phyloP scores from a whole-genome alignment of 23 tunicate species.

The Pegea sp. region DNA sequence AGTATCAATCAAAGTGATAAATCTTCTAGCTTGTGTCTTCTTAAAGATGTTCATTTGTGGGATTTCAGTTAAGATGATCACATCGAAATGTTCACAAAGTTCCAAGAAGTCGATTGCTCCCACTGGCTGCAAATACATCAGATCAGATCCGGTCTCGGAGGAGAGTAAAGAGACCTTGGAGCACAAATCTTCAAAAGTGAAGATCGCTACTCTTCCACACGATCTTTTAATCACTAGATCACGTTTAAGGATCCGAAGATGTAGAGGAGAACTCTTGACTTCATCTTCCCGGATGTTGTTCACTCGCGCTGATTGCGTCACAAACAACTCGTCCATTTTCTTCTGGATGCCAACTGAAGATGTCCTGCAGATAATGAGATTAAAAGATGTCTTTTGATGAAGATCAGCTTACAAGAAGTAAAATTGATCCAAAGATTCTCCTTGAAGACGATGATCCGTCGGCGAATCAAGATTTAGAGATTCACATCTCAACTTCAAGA shows the following conservation, averaged over 20 bases:
- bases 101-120: conserved; percentile 80
- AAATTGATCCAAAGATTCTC: conserved; percentile 46
- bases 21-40: conserved; percentile 77
- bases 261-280: not conserved
- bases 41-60: conserved; percentile 71
- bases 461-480: conserved; percentile 34
- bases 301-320: conserved; percentile 13
- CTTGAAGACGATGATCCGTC: conserved; percentile 47
- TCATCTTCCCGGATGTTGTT: not conserved
- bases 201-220: conserved; percentile 73
- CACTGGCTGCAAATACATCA: conserved; percentile 26
- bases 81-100: conserved; percentile 30
- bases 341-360: conserved; percentile 9
- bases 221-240: conserved; percentile 44
- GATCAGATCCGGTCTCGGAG: not conserved
- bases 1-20: conserved; percentile 83
- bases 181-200: conserved; percentile 79
- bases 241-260: conserved; percentile 27
- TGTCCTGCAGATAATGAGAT: too few relatives aligned
- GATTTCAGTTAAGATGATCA: conserved; percentile 37
- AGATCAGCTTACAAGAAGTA: conserved; percentile 35
- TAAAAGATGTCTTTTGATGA: too few relatives aligned
- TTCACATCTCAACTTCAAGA: conserved; percentile 37
- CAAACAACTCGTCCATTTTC: conserved; percentile 55
- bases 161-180: too few relatives aligned